Conservation (phyloP, 1,140 invertebrate species). For the Nautilus pompilius region DNA sequence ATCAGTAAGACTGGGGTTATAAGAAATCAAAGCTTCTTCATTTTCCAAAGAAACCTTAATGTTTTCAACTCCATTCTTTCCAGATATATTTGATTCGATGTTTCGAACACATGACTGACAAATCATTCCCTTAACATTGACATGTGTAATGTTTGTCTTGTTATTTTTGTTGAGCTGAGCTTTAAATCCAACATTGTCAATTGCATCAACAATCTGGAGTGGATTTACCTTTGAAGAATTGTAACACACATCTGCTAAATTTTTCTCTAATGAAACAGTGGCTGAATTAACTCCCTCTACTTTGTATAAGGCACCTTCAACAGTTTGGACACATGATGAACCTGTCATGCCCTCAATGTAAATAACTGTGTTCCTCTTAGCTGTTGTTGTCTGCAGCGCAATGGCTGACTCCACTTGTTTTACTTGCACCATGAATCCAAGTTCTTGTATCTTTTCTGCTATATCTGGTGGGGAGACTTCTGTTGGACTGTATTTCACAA, state of each 20-base stretch:
- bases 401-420: conserved; percentile 19
- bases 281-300: conserved; percentile 42
- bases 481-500: conserved; percentile 39
- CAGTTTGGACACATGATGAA: conserved; percentile 51
- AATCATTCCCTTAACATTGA: conserved; percentile 53
- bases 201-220: background rate
- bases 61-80: conserved; percentile 37
- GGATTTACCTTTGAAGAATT: background rate
- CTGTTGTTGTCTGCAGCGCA: conserved; percentile 4
- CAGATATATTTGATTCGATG: conserved; percentile 46
- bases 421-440: conserved; percentile 39
- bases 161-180: background rate
- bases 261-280: conserved; percentile 16
- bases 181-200: conserved; percentile 3
- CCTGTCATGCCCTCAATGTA: conserved; percentile 49
- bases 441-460: conserved; percentile 40
- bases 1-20: conserved; percentile 30
- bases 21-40: conserved; percentile 40
- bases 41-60: conserved; percentile 46
- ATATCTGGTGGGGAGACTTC: conserved; percentile 35
- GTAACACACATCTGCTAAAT: background rate
- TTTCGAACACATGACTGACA: conserved; percentile 56
- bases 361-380: conserved; percentile 1
- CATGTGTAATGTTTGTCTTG: conserved; percentile 10
- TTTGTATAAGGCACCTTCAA: conserved; percentile 40